These are phyloP conservation scores for Bubo bubo DNA, from an alignment of 2,113 vertebrate species.

Conservation along the genomic window DNA sequence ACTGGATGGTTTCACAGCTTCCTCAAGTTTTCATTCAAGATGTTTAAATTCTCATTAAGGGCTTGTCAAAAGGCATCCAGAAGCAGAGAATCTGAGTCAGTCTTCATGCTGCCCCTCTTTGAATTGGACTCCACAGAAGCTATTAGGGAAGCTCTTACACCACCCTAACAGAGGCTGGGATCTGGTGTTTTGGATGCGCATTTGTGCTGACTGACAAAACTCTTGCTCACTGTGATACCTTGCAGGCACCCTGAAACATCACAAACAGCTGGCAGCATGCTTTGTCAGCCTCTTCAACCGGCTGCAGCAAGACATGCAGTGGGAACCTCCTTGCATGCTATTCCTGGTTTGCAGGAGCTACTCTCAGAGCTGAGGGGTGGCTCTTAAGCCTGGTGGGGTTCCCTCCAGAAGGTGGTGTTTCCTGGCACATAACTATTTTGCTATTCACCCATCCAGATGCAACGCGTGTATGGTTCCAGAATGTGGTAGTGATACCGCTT, in stretches of 20 bases:
- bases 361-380: accelerated
- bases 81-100: background rate
- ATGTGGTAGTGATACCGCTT: accelerated
- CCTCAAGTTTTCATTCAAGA: background rate
- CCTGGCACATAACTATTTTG: accelerated
- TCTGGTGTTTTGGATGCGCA: background rate
- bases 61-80: background rate
- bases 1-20: background rate
- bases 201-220: background rate
- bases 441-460: background rate
- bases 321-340: accelerated
- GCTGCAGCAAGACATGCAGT: background rate
- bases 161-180: background rate
- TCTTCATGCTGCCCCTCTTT: background rate
- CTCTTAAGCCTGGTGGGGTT: background rate
- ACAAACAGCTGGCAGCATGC: accelerated
- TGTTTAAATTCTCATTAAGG: background rate
- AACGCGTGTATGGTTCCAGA: background rate
- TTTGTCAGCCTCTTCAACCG: background rate
- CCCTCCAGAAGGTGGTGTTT: background rate
- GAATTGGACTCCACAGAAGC: background rate
- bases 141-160: background rate
- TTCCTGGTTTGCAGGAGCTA: background rate
- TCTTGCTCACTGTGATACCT: background rate
- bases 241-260: background rate